Base-by-base conservation (phyloP, 2,113 vertebrate genomes). In the Carlito syrichta region DNA sequence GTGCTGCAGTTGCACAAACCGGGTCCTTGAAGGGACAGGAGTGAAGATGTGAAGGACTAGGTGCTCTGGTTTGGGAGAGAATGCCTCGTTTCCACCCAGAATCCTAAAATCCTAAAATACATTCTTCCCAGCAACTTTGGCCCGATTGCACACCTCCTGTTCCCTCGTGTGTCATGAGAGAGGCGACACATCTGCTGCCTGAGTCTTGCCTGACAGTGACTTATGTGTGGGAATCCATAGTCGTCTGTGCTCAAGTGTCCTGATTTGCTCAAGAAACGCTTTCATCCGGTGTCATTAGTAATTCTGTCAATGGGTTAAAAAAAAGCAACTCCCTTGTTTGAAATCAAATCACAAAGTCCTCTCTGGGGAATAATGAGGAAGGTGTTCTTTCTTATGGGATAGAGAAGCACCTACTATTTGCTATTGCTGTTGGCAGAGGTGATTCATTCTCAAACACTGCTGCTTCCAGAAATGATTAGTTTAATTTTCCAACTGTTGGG, bases 201-300 rank as follows among this genome's bases (percentile, higher is more conserved):
- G 23, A 23, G 54, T n/a, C n/a, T 38, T 38, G 30, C 40, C 8
- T 43, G 66, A 40, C 22, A 32, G 11, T 30, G 52, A 62, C 14
- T 32, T 45, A 23, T 25, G 10, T 3, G 0, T 58, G 22, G 1
- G 8, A 11, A 10, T n/a, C n/a, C n/a, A n/a, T n/a, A n/a, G n/a
- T n/a, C n/a, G n/a, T n/a, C n/a, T n/a, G n/a, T n/a, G n/a, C n/a
- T n/a, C n/a, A n/a, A n/a, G n/a, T n/a, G n/a, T 74, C 45, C 35
- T 43, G 48, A 25, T 50, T 63, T 19, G 66, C 73, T 30, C 27
- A 3, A 6, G n/a, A 73, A 74, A 81, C 1, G 6, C 23, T 30
- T 17, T 27, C 27, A 32, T 27, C 19, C 40, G 73, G 6, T 45
- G 5, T 87, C 25, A 0, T 48, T 50, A 40, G 38, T 56, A n/a